These are phyloP conservation scores for Oophaga sylvatica DNA, from an alignment of 2,797 vertebrate species.

Conservation along the genomic window DNA sequence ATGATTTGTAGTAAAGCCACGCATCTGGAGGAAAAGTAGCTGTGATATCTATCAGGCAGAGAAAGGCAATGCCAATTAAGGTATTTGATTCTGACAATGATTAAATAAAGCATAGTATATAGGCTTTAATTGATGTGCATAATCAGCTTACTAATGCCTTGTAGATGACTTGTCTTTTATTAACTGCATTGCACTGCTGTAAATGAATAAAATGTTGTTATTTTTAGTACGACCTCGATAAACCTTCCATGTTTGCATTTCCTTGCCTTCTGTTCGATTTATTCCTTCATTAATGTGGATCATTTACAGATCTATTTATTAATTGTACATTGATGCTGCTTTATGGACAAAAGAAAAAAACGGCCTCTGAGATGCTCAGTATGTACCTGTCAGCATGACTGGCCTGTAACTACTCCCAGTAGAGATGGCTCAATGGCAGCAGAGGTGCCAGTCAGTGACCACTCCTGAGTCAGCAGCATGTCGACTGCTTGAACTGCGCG, in stretches of 20 bases:
- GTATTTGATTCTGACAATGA: background rate
- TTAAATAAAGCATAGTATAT: background rate
- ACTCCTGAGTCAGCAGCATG: slow-evolving; percentile 76
- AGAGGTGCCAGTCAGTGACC: slow-evolving; percentile 70
- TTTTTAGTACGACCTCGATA: background rate
- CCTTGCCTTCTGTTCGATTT: background rate
- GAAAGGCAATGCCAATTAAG: slow-evolving; percentile 17
- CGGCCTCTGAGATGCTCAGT: slow-evolving; percentile 13
- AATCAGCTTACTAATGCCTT: background rate
- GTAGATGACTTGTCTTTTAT: background rate
- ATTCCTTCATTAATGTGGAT: background rate
- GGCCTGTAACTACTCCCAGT: slow-evolving; percentile 59
- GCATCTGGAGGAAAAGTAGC: background rate
- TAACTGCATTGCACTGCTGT: background rate
- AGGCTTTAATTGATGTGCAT: slow-evolving; percentile 2
- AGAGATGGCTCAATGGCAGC: slow-evolving; percentile 63
- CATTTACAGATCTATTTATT: slow-evolving; percentile 7
- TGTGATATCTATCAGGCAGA: background rate
- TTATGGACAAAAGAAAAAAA: background rate
- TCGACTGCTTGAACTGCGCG: slow-evolving; percentile 65
- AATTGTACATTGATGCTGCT: background rate
- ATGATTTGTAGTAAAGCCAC: background rate
- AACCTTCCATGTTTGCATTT: background rate
- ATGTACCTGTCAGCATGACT: slow-evolving; percentile 65
- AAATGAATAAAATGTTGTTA: background rate